These are phyloP conservation scores for Muricea muricata DNA, from an alignment of 92 coral and sea anemone genomes.

Conservation along the genomic window DNA sequence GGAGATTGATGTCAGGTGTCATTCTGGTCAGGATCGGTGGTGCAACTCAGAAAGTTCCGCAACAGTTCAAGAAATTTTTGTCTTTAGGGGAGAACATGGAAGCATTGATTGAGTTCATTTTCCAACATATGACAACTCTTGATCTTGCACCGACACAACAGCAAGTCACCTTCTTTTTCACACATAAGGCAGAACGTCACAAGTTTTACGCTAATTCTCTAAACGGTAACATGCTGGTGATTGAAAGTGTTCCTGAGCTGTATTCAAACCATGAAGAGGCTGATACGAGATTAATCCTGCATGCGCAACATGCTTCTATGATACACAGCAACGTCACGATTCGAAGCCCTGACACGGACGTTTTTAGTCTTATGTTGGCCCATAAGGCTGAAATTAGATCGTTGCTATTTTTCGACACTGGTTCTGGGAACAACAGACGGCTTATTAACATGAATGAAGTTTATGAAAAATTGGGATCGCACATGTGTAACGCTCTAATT, in stretches of 20 bases:
- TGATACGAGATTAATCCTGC: no score
- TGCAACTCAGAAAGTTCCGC: conserved; percentile 11
- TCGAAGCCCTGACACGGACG: conserved; percentile 14
- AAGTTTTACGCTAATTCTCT: neutral
- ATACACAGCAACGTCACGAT: neutral
- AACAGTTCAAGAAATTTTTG: conserved; percentile 20
- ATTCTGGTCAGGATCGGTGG: neutral
- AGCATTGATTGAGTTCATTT: conserved; percentile 5
- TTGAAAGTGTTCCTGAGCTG: conserved; percentile 13
- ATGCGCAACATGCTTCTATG: no score
- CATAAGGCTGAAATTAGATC: neutral
- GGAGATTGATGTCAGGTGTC: conserved; percentile 27
- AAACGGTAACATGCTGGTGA: neutral
- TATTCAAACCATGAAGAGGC: no score
- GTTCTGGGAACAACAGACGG: conserved; percentile 14
- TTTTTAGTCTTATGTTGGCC: neutral
- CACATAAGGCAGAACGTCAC: conserved; percentile 7
- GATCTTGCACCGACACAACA: neutral
- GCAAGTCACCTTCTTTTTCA: conserved; percentile 3
- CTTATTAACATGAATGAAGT: neutral
- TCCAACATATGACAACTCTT: neutral
- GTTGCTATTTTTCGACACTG: neutral
- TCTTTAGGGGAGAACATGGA: conserved; percentile 15
- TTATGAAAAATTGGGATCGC: neutral
- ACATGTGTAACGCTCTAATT: conserved; percentile 9